Conservation (phyloP, 2,113 vertebrate species). For the Dolichotis patagonum region DNA sequence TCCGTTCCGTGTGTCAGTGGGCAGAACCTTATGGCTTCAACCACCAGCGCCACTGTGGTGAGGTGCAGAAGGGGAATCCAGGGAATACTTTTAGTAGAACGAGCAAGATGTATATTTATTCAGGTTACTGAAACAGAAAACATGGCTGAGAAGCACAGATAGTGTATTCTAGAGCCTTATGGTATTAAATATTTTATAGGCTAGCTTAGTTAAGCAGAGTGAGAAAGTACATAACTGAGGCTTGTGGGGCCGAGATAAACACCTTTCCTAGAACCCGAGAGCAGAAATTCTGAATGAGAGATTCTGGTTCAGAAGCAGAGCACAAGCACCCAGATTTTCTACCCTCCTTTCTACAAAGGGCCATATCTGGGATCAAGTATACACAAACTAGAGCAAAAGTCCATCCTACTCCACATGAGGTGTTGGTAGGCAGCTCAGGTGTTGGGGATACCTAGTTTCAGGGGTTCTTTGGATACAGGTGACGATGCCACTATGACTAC, state of each 20-base stretch:
- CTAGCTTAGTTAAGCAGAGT: background rate
- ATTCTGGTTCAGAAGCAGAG: background rate
- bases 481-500: background rate
- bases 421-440: background rate
- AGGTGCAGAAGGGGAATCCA: too few relatives aligned
- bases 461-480: background rate
- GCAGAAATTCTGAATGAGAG: background rate
- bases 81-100: background rate
- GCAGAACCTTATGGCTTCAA: too few relatives aligned
- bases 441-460: background rate
- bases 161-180: background rate
- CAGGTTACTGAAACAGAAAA: background rate
- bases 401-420: too few relatives aligned
- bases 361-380: background rate
- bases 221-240: background rate
- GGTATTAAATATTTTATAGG: background rate
- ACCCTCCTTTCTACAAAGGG: background rate
- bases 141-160: background rate
- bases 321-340: background rate
- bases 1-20: background rate
- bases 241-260: background rate
- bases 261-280: fast-evolving
- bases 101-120: background rate
- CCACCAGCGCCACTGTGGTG: too few relatives aligned
- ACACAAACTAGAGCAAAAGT: background rate